Conservation (phyloP, 1,140 invertebrate genomes). For the Bicyclus anynana region DNA sequence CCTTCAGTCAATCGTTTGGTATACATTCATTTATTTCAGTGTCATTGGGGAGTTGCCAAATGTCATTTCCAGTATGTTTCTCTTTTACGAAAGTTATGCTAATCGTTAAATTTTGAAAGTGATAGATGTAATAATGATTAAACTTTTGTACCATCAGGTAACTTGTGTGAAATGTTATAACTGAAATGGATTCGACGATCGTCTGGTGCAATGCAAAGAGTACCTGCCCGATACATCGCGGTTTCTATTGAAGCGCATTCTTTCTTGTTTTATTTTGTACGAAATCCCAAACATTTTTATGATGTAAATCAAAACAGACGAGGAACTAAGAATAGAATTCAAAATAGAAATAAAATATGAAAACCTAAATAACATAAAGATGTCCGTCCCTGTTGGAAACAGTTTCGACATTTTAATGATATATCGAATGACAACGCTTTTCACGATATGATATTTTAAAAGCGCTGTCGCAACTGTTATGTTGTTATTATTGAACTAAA, state of each 20-base stretch:
- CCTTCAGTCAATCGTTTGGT: not conserved
- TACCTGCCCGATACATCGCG: not conserved
- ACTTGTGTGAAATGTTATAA: not conserved
- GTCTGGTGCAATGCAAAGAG: not conserved
- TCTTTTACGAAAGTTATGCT: conserved; percentile 8
- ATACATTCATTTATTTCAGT: conserved; percentile 2
- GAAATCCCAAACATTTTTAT: not conserved
- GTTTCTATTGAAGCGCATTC: not conserved
- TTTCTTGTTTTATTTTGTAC: not conserved
- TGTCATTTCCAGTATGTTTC: conserved; percentile 13
- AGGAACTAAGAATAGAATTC: not conserved
- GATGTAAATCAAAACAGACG: not conserved
- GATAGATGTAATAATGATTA: conserved; percentile 27
- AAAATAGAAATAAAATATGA: not conserved
- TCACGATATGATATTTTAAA: not conserved
- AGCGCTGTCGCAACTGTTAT: not conserved
- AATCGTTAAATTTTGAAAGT: conserved; percentile 12
- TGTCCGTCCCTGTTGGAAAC: not conserved
- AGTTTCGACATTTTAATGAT: not conserved
- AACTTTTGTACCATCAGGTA: conserved; percentile 16
- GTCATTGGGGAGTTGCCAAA: conserved; percentile 8
- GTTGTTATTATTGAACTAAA: conserved; percentile 28
- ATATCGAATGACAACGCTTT: not conserved
- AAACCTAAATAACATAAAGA: not conserved
- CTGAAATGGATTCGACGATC: not conserved